These are phyloP conservation scores for Melanotaenia pygmaea DNA, from an alignment of 2,797 vertebrate species.

Conservation along the genomic window DNA sequence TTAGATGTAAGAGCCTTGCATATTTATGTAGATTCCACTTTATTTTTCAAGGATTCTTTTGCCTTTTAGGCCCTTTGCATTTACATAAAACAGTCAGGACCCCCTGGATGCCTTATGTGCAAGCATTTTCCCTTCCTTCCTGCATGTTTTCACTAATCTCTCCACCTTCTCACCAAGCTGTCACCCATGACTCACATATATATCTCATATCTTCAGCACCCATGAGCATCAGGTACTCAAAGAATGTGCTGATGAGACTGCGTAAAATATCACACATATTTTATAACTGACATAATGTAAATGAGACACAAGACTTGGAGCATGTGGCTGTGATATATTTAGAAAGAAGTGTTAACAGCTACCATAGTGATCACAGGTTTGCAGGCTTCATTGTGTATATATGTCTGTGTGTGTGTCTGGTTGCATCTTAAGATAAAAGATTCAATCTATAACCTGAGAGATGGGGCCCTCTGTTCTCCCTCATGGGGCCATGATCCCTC, in stretches of 20 bases:
- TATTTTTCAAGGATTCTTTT: slow-evolving; percentile 33
- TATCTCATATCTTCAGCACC: neutral
- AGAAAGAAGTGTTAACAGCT: neutral
- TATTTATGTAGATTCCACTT: slow-evolving; percentile 45
- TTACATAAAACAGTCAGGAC: slow-evolving; percentile 32
- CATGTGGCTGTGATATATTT: slow-evolving; percentile 1
- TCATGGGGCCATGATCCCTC: slow-evolving; percentile 22
- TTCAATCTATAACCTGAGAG: slow-evolving; percentile 57
- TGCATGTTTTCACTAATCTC: slow-evolving; percentile 12
- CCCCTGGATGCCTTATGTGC: slow-evolving; percentile 10
- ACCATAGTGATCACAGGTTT: slow-evolving; percentile 30
- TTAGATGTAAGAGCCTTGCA: slow-evolving; percentile 17
- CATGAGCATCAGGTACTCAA: neutral
- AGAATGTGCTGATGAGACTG: neutral
- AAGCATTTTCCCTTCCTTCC: neutral
- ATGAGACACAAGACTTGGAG: neutral
- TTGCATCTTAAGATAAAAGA: slow-evolving; percentile 39
- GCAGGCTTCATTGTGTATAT: too few species aligned
- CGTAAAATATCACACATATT: neutral
- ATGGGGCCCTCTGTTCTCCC: slow-evolving; percentile 11
- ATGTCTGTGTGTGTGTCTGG: neutral
- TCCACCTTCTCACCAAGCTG: neutral
- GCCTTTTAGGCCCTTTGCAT: slow-evolving; percentile 66
- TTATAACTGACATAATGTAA: neutral
- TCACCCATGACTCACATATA: neutral